Conservation (phyloP, 2,888 invertebrate genomes). For the Clusia tigrina region DNA sequence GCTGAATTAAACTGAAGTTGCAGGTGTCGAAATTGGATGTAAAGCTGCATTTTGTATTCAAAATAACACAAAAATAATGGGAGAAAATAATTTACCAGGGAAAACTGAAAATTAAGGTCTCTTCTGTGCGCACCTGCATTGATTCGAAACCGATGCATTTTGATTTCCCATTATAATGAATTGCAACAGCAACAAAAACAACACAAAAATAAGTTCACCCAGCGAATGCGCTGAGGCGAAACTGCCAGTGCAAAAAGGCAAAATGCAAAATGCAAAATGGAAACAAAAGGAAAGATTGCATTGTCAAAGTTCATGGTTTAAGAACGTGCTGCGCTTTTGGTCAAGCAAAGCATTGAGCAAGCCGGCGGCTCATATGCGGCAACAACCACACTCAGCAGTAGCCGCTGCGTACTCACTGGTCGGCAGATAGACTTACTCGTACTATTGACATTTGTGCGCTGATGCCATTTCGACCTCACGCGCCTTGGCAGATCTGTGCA, state of each 20-base stretch:
- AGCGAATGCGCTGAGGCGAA: constrained; percentile 31
- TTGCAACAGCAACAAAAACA: neutral
- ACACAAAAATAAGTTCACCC: constrained; percentile 26
- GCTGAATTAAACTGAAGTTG: too few relatives aligned
- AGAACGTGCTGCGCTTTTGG: constrained; percentile 49
- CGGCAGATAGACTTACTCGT: too few relatives aligned
- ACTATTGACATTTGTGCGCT: constrained; percentile 38
- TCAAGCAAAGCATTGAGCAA: neutral
- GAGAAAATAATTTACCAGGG: too few relatives aligned
- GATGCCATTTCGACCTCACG: constrained; percentile 50
- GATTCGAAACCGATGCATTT: neutral
- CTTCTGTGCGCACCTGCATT: constrained; percentile 13
- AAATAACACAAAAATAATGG: constrained; percentile 35
- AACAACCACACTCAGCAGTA: neutral
- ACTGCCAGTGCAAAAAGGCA: constrained; percentile 35
- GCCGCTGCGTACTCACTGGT: neutral
- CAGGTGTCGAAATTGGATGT: neutral
- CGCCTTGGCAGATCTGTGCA: constrained; percentile 34
- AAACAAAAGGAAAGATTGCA: constrained; percentile 26
- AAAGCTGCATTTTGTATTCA: constrained; percentile 32
- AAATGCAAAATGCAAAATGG: constrained; percentile 4
- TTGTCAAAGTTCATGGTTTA: constrained; percentile 59
- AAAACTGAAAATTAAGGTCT: constrained; percentile 10
- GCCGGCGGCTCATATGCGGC: neutral
- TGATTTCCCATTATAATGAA: constrained; percentile 2